Base-by-base conservation (phyloP, 2,888 invertebrate genomes). In the Pseudanteris insignis region DNA sequence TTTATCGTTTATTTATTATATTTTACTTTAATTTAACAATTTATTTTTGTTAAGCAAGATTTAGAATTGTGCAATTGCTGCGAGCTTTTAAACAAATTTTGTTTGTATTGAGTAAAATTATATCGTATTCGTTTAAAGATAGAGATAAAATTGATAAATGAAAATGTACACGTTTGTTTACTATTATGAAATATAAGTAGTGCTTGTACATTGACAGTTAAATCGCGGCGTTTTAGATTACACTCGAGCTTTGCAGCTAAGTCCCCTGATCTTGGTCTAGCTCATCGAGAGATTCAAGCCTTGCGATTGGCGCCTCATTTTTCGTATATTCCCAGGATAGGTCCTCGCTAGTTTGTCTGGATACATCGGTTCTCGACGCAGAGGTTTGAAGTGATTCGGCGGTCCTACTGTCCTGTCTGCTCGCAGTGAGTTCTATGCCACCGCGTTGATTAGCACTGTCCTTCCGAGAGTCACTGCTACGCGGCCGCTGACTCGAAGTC, bases 261-360 rank as follows among this genome's bases (percentile, higher is more conserved):
- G 73, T 73, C 41, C 73, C 76, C 58, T 83, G 82, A 73, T 82
- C 85, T 77, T 85, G 83, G 74, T 85, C 85, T 66, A 86, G 79
- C 79, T 87, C 87, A 72, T 87, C 87, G 69, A 87, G 77, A 30
- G 87, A 87, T 75, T 87, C 87, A 69, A 87, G 81, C 75, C 86
- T 84, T 47, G 87, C 87, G 65, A 87, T 87, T 28, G 86, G 87
- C 64, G 87, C 87, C 55, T 78, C 78, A 65, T 74, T 79, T 53
- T 77, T 74, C 38, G 75, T 70, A 40, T 75, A 77, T 43, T 78
- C 79, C 78, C 78, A 78, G n/a, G 76, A 73, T 61, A 75, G 72
- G 34, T 78, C 78, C 32, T 78, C 79, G 69, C 75, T 77, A n/a
- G 73, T 51, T 50, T 77, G 78, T 38, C 74, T 67, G 14, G 77